phyloP scores from a whole-genome alignment of 1,140 invertebrate species.

The Lineus longissimus region DNA sequence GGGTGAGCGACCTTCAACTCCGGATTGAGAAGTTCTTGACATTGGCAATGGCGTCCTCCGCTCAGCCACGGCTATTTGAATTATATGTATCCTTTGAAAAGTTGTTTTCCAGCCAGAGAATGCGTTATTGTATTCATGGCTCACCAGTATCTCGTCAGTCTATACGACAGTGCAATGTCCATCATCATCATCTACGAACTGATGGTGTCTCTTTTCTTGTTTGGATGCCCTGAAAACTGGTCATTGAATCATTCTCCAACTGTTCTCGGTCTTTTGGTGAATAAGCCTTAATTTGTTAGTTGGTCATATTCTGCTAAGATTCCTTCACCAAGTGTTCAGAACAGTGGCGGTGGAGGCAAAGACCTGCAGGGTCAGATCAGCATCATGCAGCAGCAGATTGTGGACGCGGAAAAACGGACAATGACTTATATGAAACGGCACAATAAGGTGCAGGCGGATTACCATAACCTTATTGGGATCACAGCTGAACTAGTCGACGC shows the following conservation, averaged over 20 bases:
- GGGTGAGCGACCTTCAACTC: conserved; percentile 48
- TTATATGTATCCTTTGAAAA: conserved; percentile 48
- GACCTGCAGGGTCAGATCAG: conserved; percentile 30
- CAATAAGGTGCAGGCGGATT: conserved; percentile 53
- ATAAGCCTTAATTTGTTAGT: no score
- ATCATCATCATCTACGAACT: no score
- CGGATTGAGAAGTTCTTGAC: conserved; percentile 51
- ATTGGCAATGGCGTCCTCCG: conserved; percentile 33
- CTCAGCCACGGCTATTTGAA: conserved; percentile 47
- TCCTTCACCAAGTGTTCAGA: conserved; percentile 19
- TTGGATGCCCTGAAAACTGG: no score
- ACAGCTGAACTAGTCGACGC: conserved; percentile 61
- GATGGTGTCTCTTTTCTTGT: no score
- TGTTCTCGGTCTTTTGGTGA: no score
- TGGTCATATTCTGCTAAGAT: no score
- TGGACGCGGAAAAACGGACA: conserved; percentile 43
- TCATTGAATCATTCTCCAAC: no score
- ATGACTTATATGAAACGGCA: conserved; percentile 43
- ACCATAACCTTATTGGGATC: conserved; percentile 58
- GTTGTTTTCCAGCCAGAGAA: neutral
- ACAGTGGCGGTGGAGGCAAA: conserved; percentile 23
- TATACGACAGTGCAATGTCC: neutral
- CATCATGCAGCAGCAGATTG: conserved; percentile 37
- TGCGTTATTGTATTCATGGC: neutral
- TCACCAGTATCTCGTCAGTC: neutral